These are phyloP conservation scores for Bos javanicus DNA, from an alignment of 2,113 vertebrate species.

Conservation along the genomic window DNA sequence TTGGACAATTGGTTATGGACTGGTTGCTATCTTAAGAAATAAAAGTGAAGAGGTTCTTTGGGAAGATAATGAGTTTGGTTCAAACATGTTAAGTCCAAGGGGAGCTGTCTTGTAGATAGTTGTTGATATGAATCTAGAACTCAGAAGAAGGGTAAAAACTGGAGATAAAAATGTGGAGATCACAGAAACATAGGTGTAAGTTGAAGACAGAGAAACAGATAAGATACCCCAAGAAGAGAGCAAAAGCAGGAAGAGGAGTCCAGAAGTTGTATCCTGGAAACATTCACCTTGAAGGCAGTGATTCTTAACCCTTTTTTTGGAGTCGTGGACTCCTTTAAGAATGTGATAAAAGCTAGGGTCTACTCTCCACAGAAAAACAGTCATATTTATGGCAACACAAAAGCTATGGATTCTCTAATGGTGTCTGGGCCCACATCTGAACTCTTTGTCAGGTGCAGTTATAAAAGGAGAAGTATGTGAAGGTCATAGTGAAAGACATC, in stretches of 20 bases:
- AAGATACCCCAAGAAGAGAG: not conserved
- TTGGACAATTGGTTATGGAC: not conserved
- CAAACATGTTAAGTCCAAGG: not conserved
- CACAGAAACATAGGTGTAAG: not conserved
- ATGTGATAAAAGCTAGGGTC: not conserved
- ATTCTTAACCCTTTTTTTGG: not conserved
- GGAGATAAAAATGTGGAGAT: not conserved
- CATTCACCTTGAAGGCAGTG: not conserved
- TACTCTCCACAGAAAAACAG: not conserved
- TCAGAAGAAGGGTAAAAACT: not conserved
- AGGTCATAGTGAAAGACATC: not conserved
- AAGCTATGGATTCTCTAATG: not conserved
- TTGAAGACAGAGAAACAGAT: not conserved
- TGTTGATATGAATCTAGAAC: not conserved
- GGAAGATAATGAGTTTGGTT: constrained; percentile 1
- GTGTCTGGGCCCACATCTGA: not conserved
- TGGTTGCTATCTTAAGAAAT: constrained; percentile 1
- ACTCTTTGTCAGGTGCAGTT: not conserved
- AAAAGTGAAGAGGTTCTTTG: not conserved
- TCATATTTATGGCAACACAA: not conserved
- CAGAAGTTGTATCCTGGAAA: not conserved
- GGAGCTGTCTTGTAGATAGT: not conserved
- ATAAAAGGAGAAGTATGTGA: not conserved
- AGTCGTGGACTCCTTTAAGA: not conserved
- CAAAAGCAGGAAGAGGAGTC: not conserved